A percentile compares a stretch with the other conserved stretches of the same genome.
Conservation (phyloP, 2,888 invertebrate genomes). For the Cosmopolites sordidus region DNA sequence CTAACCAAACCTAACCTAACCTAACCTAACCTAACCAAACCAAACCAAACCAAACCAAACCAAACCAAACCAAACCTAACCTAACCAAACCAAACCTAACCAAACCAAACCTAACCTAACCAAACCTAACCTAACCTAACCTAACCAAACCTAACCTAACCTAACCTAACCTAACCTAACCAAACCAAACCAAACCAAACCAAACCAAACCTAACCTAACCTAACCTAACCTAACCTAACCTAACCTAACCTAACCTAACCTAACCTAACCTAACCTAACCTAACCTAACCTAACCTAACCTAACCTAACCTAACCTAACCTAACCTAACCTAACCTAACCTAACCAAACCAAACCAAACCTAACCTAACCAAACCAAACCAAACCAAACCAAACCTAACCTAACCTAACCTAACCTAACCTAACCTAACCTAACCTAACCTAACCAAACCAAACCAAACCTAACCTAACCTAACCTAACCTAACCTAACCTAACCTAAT, state of each 20-base stretch:
- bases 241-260: slow-evolving; percentile 6
- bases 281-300: slow-evolving; percentile 6
- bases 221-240: slow-evolving; percentile 8
- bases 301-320: slow-evolving; percentile 3
- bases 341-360: slow-evolving; percentile 5
- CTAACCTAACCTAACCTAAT: slow-evolving; percentile 46
- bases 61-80: background rate
- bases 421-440: slow-evolving; percentile 6
- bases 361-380: slow-evolving; percentile 8
- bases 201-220: slow-evolving; percentile 11
- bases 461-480: slow-evolving; percentile 34
- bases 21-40: background rate
- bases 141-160: slow-evolving; percentile 37
- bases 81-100: slow-evolving; percentile 12
- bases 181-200: slow-evolving; percentile 12
- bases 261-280: slow-evolving; percentile 7
- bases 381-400: slow-evolving; percentile 43
- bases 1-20: slow-evolving; percentile 22
- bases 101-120: slow-evolving; percentile 12
- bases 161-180: slow-evolving; percentile 5
- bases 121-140: slow-evolving; percentile 39
- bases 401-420: slow-evolving; percentile 1
- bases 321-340: slow-evolving; percentile 5
- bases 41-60: too few species aligned
- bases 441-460: slow-evolving; percentile 11